Evolutionary conservation across 37 sponge, comb jelly and placozoan species (phyloP).

Genomic region (Halisarca cf. caerulea): DNA sequence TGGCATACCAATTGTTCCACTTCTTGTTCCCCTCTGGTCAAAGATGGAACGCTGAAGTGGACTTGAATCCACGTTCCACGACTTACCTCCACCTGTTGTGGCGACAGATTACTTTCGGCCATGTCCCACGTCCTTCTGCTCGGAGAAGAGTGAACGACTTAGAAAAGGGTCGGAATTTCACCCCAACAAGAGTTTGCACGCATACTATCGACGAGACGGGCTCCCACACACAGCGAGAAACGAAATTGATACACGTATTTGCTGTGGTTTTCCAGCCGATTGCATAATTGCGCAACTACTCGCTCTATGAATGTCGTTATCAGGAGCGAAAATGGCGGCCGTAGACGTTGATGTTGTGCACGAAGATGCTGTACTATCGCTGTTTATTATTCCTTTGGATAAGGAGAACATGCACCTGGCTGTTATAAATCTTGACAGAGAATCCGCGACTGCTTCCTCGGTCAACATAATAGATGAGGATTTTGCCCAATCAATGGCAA

Average conservation of each 20-base stretch:
- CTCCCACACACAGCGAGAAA: too few relatives aligned
- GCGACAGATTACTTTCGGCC: not conserved
- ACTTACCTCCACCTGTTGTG: constrained; percentile 4
- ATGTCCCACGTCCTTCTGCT: not conserved
- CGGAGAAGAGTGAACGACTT: not conserved
- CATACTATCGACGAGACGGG: too few relatives aligned
- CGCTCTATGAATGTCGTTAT: too few relatives aligned
- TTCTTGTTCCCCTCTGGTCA: too few relatives aligned
- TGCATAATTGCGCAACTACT: too few relatives aligned
- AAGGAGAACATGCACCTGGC: not conserved
- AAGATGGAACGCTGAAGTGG: too few relatives aligned
- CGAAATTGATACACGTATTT: too few relatives aligned
- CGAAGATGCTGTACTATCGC: not conserved
- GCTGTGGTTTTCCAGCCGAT: too few relatives aligned
- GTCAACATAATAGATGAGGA: constrained; percentile 53
- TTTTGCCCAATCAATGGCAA: constrained; percentile 35
- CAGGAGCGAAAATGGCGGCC: not conserved
- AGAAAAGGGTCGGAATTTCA: too few relatives aligned
- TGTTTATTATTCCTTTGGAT: not conserved
- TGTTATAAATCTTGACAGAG: constrained; percentile 2
- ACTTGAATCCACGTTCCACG: too few relatives aligned
- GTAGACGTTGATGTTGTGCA: not conserved
- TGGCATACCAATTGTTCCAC: too few relatives aligned
- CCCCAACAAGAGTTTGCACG: too few relatives aligned
- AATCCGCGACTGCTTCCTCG: not conserved